A percentile compares a stretch with the other conserved stretches of the same genome.
phyloP scores from a whole-genome alignment of 1,140 invertebrate genomes.

The Gonioctena quinquepunctata region DNA sequence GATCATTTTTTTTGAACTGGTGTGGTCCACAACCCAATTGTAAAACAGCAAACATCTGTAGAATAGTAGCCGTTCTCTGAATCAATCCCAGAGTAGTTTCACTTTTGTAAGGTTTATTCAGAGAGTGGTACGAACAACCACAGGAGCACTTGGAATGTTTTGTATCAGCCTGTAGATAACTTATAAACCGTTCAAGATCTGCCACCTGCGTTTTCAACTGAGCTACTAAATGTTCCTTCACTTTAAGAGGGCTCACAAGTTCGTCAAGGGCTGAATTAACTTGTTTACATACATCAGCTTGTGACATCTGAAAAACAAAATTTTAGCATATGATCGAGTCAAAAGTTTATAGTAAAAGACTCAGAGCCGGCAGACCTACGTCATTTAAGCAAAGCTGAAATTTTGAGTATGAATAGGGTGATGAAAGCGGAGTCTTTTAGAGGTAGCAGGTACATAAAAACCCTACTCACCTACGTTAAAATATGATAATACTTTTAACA shows the following conservation, averaged over 20 bases:
- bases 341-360: no score
- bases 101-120: conserved; percentile 50
- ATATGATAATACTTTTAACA: no score
- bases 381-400: no score
- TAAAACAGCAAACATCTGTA: conserved; percentile 91
- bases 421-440: no score
- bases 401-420: no score
- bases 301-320: conserved; percentile 54
- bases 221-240: conserved; percentile 92
- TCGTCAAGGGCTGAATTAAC: conserved; percentile 71
- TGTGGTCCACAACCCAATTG: conserved; percentile 84
- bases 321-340: conserved; percentile 45
- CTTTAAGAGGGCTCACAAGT: conserved; percentile 91
- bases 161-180: conserved; percentile 86
- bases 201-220: conserved; percentile 96
- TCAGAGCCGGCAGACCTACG: no score
- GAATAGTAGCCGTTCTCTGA: conserved; percentile 81
- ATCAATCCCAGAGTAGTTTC: conserved; percentile 70
- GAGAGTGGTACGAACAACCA: conserved; percentile 65
- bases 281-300: conserved; percentile 66
- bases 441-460: no score
- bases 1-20: conserved; percentile 76
- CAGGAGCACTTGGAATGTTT: conserved; percentile 63
- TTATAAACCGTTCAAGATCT: conserved; percentile 96
- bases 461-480: no score